Evolutionary conservation across 2,113 vertebrate genomes (phyloP).

Genomic region (Acanthochromis polyacanthus): DNA sequence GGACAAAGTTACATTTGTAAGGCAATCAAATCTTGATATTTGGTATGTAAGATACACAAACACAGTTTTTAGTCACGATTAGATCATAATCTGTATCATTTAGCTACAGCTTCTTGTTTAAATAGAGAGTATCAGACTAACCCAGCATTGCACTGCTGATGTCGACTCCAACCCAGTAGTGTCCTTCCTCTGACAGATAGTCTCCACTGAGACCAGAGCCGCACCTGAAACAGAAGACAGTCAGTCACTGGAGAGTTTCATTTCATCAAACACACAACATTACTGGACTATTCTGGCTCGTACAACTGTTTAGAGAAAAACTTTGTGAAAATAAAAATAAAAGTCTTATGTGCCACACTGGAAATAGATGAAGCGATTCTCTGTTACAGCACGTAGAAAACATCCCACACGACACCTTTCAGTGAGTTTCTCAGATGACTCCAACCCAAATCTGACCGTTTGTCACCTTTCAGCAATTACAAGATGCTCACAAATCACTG

Average conservation of each 20-base stretch:
- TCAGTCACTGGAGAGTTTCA: not conserved
- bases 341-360: not conserved
- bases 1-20: too few species aligned
- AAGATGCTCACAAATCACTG: too few species aligned
- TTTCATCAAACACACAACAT: not conserved
- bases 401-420: not conserved
- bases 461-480: too few species aligned
- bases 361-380: not conserved
- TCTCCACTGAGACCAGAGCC: conserved; percentile 97
- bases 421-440: too few species aligned
- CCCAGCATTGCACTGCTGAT: conserved; percentile 97
- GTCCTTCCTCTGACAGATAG: conserved; percentile 90
- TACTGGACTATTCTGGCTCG: too few species aligned
- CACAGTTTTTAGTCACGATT: too few species aligned
- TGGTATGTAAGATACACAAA: too few species aligned
- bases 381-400: not conserved
- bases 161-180: conserved; percentile 95
- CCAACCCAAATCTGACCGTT: too few species aligned
- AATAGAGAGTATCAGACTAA: conserved; percentile 71
- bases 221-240: conserved; percentile 83
- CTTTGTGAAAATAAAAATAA: not conserved
- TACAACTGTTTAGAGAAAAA: not conserved
- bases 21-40: too few species aligned
- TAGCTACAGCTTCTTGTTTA: not conserved
- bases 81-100: too few species aligned